Conservation (phyloP, 2,888 invertebrate genomes). For the Bombylius discolor region DNA sequence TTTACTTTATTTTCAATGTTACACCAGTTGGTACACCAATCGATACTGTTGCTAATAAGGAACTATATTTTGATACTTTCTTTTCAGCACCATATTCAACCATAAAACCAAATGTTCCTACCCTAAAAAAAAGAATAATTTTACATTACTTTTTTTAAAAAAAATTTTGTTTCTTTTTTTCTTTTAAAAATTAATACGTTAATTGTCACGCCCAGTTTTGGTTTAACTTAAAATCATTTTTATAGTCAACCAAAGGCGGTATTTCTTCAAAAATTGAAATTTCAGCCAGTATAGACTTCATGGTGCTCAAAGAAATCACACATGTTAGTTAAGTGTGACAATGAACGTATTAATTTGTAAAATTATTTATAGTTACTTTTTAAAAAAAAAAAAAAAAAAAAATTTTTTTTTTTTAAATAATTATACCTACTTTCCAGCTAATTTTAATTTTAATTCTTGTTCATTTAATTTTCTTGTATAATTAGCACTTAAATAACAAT, state of each 20-base stretch:
- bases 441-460: constrained; percentile 61
- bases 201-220: too few relatives aligned
- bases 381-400: constrained; percentile 23
- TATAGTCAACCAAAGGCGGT: too few relatives aligned
- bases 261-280: too few relatives aligned
- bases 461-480: constrained; percentile 70
- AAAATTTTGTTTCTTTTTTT: too few relatives aligned
- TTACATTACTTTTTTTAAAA: too few relatives aligned
- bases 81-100: constrained; percentile 89
- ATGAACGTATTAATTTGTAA: background rate
- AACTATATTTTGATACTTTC: constrained; percentile 80
- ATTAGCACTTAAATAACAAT: constrained; percentile 60
- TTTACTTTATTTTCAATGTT: constrained; percentile 71
- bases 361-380: constrained; percentile 5
- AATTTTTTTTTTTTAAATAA: constrained; percentile 10
- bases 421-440: constrained; percentile 61
- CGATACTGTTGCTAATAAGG: constrained; percentile 69
- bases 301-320: too few relatives aligned
- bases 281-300: too few relatives aligned
- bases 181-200: too few relatives aligned
- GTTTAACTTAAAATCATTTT: too few relatives aligned
- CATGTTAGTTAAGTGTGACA: background rate
- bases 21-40: constrained; percentile 82
- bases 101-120: constrained; percentile 74
- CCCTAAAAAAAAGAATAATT: constrained; percentile 39